These are phyloP conservation scores for Zoanthus solanderi DNA, from an alignment of 92 coral and sea anemone genomes.

Conservation along the genomic window DNA sequence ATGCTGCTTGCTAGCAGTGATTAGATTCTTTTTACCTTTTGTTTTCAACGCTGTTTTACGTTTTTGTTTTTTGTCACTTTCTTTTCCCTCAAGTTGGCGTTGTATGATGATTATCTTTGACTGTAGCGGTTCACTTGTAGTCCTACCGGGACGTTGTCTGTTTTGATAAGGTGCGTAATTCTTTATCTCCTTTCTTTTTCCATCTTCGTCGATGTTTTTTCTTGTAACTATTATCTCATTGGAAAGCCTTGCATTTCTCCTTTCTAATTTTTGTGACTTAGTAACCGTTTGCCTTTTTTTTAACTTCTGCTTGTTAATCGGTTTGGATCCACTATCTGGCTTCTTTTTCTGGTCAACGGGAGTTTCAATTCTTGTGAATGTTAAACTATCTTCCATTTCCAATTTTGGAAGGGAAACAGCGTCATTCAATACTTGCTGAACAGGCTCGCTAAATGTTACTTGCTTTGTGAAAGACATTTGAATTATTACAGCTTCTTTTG, in stretches of 20 bases:
- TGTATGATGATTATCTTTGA: constrained; percentile 79
- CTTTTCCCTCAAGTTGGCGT: constrained; percentile 70
- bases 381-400: neutral
- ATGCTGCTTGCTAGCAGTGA: constrained; percentile 81
- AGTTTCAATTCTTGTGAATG: constrained; percentile 31
- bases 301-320: constrained; percentile 4
- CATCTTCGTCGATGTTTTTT: constrained; percentile 72
- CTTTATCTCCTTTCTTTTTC: constrained; percentile 63
- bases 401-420: constrained; percentile 31
- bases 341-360: neutral
- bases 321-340: constrained; percentile 9
- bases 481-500: neutral
- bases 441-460: constrained; percentile 16
- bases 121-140: constrained; percentile 70
- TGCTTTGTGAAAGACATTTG: constrained; percentile 36
- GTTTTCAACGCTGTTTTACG: constrained; percentile 58
- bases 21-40: constrained; percentile 68
- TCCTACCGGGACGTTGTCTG: constrained; percentile 85
- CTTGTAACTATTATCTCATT: constrained; percentile 72
- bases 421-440: neutral
- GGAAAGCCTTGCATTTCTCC: constrained; percentile 65
- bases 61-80: constrained; percentile 61
- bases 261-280: constrained; percentile 68
- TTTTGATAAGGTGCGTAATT: constrained; percentile 73
- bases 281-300: constrained; percentile 59